Evolutionary conservation across 2,797 vertebrate genomes (phyloP), one percentile per base, ranked within the genome.

Genomic region (Philypnodon macrostomus): DNA sequence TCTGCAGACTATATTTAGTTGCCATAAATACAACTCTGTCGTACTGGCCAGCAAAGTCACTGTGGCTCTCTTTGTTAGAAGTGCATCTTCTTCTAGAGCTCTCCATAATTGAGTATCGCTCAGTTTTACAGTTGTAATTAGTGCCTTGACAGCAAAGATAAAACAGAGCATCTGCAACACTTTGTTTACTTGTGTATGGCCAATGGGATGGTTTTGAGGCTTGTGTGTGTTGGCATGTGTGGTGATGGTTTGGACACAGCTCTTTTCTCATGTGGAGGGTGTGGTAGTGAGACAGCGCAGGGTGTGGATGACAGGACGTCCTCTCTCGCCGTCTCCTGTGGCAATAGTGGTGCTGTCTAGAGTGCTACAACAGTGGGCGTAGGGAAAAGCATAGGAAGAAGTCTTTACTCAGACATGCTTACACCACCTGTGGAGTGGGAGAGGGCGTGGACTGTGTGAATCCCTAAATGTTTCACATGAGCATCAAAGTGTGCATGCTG

Each of bases 261-360:
- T 52, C 35, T 42, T 73, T 82, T 88, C 77, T 77, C 80, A 87
- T 87, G 84, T 85, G 81, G 79, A 84, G 85, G 85, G 87, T 83
- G 86, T 86, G 84, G 83, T 78, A 52, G 47, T 58, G 72, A 75
- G 70, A 71, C 73, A 50, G 83, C 73, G 7, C 71, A 73, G 83
- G 80, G 68, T 79, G 77, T 70, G 81, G 81, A 81, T 52, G 65
- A 56, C 40, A 56, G 76, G 37, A 75, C 59, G 44, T 56, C 67
- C 70, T 30, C 70, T 58, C 4, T 48, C 59, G 67, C 56, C 35
- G 62, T 65, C 71, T 81, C 58, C 72, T 76, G 79, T 0, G 73
- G 83, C 56, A 27, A 29, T 27, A 39, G 63, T 6, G 60, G 66
- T 61, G 73, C 54, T 72, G 57, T 82, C 64, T 72, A n/a, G 70